Evolutionary conservation across 2,113 vertebrate genomes (phyloP).

Genomic region (Xenopus borealis): DNA sequence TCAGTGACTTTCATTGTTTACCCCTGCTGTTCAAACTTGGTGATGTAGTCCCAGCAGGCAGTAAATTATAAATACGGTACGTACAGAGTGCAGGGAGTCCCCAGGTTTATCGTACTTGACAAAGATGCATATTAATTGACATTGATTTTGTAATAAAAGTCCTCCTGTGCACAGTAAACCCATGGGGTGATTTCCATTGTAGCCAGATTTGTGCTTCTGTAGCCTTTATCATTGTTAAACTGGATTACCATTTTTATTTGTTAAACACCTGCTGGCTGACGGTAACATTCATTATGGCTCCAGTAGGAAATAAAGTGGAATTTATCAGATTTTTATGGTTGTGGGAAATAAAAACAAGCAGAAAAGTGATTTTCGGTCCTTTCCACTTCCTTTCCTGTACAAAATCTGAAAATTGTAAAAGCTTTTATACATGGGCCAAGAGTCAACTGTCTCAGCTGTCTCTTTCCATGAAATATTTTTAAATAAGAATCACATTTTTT

Average conservation of each 20-base stretch:
- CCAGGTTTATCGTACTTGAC: not conserved
- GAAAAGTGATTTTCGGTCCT: not conserved
- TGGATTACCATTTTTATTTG: not conserved
- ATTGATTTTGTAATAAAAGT: not conserved
- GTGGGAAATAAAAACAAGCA: not conserved
- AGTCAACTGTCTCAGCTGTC: too few species aligned
- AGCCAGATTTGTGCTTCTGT: not conserved
- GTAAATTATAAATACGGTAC: not conserved
- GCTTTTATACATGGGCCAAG: too few species aligned
- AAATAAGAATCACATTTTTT: too few species aligned
- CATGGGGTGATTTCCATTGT: not conserved
- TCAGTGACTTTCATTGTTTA: not conserved
- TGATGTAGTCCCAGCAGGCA: not conserved
- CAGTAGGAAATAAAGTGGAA: not conserved
- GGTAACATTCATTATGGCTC: constrained; percentile 13
- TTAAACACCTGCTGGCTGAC: constrained; percentile 28
- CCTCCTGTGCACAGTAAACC: not conserved
- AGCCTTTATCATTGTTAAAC: not conserved
- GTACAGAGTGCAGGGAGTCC: not conserved
- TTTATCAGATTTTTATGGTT: too few species aligned
- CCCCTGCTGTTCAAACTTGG: too few species aligned
- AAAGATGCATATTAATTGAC: not conserved
- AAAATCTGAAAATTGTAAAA: too few species aligned
- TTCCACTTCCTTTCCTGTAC: too few species aligned
- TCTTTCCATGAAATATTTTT: too few species aligned